A percentile compares a stretch with the other conserved stretches of the same genome.
phyloP scores from a whole-genome alignment of 2,113 vertebrate species.

The Trogon melanurus region DNA sequence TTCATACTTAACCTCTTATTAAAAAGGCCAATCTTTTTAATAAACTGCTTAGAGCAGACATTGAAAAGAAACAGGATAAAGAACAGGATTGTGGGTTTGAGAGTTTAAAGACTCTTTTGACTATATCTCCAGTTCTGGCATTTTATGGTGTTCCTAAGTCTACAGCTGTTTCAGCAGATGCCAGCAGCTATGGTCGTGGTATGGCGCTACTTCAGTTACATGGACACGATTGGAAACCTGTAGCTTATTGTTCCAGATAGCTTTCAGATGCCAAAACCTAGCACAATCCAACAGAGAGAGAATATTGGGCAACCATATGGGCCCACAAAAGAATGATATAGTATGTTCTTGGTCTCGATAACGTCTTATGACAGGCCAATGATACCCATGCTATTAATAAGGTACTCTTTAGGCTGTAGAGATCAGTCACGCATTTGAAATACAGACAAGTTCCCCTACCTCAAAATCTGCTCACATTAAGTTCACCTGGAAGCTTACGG shows the following conservation, averaged over 20 bases:
- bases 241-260: slow-evolving; percentile 67
- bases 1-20: slow-evolving; percentile 3
- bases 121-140: slow-evolving; percentile 30
- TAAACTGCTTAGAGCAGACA: slow-evolving; percentile 26
- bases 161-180: slow-evolving; percentile 69
- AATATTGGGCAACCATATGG: slow-evolving; percentile 33
- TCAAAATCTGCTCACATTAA: neutral
- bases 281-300: neutral
- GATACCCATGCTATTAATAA: neutral
- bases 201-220: slow-evolving; percentile 66
- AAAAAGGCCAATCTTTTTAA: slow-evolving; percentile 18
- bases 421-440: neutral
- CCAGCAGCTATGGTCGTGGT: slow-evolving; percentile 61
- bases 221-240: slow-evolving; percentile 63
- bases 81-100: slow-evolving; percentile 36
- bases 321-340: slow-evolving; percentile 35
- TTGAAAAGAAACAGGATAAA: slow-evolving; percentile 10
- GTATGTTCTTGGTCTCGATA: slow-evolving; percentile 8
- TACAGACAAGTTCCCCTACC: neutral
- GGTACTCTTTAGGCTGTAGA: neutral
- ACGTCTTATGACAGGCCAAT: neutral
- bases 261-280: slow-evolving; percentile 55
- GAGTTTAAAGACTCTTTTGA: slow-evolving; percentile 45
- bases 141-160: slow-evolving; percentile 55
- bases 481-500: neutral